These are phyloP conservation scores for Yoshiicerus persimilis DNA, from an alignment of 1,140 invertebrate species.

Conservation along the genomic window DNA sequence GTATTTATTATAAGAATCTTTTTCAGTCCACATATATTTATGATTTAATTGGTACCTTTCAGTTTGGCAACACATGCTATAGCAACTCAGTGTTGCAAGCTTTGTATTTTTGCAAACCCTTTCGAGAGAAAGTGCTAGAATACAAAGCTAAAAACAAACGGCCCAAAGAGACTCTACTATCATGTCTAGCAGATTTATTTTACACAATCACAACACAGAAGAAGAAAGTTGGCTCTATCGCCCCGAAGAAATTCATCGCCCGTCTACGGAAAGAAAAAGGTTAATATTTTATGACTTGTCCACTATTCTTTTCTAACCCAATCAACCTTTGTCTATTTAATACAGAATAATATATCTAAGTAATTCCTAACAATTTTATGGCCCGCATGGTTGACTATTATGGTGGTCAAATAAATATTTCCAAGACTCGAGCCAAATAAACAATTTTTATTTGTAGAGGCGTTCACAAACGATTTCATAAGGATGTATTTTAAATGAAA, in stretches of 20 bases:
- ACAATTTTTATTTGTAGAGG: no score
- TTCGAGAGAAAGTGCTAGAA: constrained; percentile 96
- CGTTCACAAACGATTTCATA: no score
- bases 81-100: constrained; percentile 99
- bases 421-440: no score
- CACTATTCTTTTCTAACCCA: no score
- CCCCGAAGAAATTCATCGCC: constrained; percentile 99
- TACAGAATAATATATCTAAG: no score
- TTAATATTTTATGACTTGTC: no score
- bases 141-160: constrained; percentile 98
- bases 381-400: no score
- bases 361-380: no score
- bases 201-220: constrained; percentile 99
- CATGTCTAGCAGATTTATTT: constrained; percentile 97
- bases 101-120: constrained; percentile 97
- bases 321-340: no score
- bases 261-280: constrained; percentile 98
- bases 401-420: no score
- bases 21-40: not conserved
- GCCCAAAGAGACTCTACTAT: constrained; percentile 95
- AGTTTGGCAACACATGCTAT: constrained; percentile 99
- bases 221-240: constrained; percentile 98
- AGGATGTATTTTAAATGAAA: not conserved
- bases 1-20: not conserved
- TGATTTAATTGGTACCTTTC: constrained; percentile 43